Percentiles rank a stretch among this genome's conserved stretches.
Evolutionary conservation across 2,888 invertebrate species (phyloP).

Genomic region (Drosophila lacicola): DNA sequence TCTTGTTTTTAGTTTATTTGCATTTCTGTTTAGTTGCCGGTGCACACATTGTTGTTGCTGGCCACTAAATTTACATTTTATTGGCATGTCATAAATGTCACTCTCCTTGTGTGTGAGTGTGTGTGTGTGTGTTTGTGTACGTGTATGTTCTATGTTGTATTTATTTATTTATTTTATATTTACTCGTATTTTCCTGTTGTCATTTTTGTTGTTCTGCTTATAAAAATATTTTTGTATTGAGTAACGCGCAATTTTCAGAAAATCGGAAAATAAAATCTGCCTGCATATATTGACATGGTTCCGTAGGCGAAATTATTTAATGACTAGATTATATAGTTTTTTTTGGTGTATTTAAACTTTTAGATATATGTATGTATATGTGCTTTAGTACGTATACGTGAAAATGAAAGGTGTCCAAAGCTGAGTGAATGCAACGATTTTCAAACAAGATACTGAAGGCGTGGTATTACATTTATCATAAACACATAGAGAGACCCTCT

Average conservation of each 20-base stretch:
- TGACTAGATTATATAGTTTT: slow-evolving; percentile 3
- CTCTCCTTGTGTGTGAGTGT: background rate
- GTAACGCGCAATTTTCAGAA: slow-evolving; percentile 35
- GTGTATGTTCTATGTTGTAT: slow-evolving; percentile 9
- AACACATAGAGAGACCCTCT: too few relatives aligned
- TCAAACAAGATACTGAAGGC: too few relatives aligned
- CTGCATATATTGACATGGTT: slow-evolving; percentile 12
- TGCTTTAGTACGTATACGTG: too few relatives aligned
- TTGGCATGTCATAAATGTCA: slow-evolving; percentile 63
- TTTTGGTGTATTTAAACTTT: background rate
- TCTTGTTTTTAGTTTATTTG: slow-evolving; percentile 43
- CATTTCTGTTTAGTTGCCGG: slow-evolving; percentile 52
- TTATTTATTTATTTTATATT: slow-evolving; percentile 37
- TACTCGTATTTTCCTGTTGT: slow-evolving; percentile 31
- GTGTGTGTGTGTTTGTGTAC: slow-evolving; percentile 5
- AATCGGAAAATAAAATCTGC: slow-evolving; percentile 9
- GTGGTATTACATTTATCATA: too few relatives aligned
- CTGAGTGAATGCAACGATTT: too few relatives aligned
- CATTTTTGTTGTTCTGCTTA: slow-evolving; percentile 23
- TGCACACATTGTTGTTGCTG: slow-evolving; percentile 43
- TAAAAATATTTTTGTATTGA: slow-evolving; percentile 46
- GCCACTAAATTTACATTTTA: slow-evolving; percentile 73
- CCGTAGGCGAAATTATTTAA: slow-evolving; percentile 6
- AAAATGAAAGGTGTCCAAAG: too few relatives aligned
- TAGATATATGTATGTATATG: too few relatives aligned